These are phyloP conservation scores for Clivina fossor DNA, from an alignment of 2,888 invertebrate species.

Conservation along the genomic window DNA sequence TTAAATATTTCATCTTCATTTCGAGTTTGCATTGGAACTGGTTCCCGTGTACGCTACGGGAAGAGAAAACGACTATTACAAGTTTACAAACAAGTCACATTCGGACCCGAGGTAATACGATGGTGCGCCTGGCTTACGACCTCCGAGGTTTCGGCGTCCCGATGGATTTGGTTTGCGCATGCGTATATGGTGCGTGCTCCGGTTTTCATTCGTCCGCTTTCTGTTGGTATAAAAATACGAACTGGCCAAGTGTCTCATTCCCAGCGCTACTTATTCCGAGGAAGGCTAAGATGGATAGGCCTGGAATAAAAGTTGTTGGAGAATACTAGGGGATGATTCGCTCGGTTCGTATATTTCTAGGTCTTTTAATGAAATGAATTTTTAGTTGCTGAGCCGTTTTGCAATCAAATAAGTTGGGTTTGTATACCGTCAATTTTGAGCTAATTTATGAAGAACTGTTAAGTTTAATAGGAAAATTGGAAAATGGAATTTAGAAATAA, in stretches of 20 bases:
- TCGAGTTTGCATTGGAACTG: constrained; percentile 4
- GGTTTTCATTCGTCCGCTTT: no score
- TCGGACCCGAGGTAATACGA: constrained; percentile 26
- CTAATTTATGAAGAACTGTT: no score
- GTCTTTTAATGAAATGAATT: no score
- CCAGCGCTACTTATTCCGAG: constrained; percentile 18
- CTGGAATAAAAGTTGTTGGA: constrained; percentile 23
- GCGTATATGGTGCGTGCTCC: no score
- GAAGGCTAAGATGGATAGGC: constrained; percentile 18
- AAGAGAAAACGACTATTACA: constrained; percentile 27
- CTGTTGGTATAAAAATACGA: no score
- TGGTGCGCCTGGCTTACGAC: constrained; percentile 26
- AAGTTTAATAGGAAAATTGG: no score
- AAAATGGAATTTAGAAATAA: no score
- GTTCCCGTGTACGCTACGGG: constrained; percentile 9
- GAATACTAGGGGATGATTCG: constrained; percentile 12
- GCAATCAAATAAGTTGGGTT: no score
- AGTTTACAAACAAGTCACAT: constrained; percentile 34
- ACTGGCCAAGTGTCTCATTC: constrained; percentile 23
- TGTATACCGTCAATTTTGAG: no score
- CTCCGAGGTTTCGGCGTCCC: constrained; percentile 12
- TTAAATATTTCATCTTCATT: constrained; percentile 34
- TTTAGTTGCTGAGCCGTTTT: no score
- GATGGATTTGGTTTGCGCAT: constrained; percentile 1
- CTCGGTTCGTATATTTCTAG: no score